These are phyloP conservation scores for Calephelis virginiensis DNA, from an alignment of 1,140 invertebrate genomes.

Conservation along the genomic window DNA sequence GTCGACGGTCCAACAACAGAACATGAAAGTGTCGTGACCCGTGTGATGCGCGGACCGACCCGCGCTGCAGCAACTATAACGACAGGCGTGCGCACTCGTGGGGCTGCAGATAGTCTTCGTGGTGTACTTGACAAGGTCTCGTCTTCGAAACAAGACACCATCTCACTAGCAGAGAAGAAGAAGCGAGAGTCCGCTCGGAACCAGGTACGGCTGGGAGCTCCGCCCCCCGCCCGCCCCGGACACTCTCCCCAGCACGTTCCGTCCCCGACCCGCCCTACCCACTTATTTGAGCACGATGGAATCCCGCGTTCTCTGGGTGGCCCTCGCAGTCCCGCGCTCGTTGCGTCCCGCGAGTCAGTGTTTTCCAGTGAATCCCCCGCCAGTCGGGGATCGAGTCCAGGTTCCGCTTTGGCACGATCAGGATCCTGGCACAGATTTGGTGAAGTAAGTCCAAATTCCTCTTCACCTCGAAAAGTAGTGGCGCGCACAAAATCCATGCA, in stretches of 20 bases:
- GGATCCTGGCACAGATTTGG: slow-evolving; percentile 88
- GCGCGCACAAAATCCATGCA: slow-evolving; percentile 86
- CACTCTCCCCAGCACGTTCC: slow-evolving; percentile 68
- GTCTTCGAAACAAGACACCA: slow-evolving; percentile 54
- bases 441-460: slow-evolving; percentile 46
- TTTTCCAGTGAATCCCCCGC: slow-evolving; percentile 51
- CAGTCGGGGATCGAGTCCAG: slow-evolving; percentile 51
- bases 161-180: slow-evolving; percentile 55
- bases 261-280: slow-evolving; percentile 56
- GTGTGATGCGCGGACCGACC: slow-evolving; percentile 83
- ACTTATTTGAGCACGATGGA: slow-evolving; percentile 34
- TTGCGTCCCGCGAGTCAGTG: slow-evolving; percentile 51
- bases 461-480: slow-evolving; percentile 70
- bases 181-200: slow-evolving; percentile 41
- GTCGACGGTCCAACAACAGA: slow-evolving; percentile 63
- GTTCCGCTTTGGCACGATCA: slow-evolving; percentile 82
- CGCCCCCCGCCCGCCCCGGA: slow-evolving; percentile 46
- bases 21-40: slow-evolving; percentile 80
- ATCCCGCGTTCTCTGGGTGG: slow-evolving; percentile 29
- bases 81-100: slow-evolving; percentile 70
- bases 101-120: slow-evolving; percentile 76
- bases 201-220: slow-evolving; percentile 47
- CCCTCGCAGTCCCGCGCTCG: slow-evolving; percentile 44
- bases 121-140: slow-evolving; percentile 73
- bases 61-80: slow-evolving; percentile 81